Percentiles rank a stretch among this genome's conserved stretches.
phyloP scores from a whole-genome alignment of 2,797 vertebrate species.

The Oreochromis mossambicus region DNA sequence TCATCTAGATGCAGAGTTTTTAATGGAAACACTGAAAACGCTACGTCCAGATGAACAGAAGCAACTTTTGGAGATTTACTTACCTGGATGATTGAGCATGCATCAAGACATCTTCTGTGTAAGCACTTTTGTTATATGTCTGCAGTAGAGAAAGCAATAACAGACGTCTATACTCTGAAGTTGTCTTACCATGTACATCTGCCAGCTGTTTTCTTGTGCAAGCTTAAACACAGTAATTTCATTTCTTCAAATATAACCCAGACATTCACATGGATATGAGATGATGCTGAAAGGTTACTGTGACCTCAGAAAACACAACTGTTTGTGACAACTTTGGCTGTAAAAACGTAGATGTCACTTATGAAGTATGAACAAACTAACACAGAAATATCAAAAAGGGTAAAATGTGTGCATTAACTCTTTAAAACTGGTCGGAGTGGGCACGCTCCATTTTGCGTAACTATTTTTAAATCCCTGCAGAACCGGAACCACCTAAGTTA shows the following conservation, averaged over 20 bases:
- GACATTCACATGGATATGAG: not conserved
- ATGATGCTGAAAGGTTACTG: not conserved
- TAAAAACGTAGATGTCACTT: not conserved
- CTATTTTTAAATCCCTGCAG: too few relatives aligned
- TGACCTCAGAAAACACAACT: not conserved
- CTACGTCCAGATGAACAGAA: accelerated
- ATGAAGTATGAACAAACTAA: not conserved
- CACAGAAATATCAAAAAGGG: not conserved
- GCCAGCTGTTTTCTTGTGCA: not conserved
- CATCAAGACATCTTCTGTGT: not conserved
- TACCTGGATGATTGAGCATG: not conserved
- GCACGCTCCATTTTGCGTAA: too few relatives aligned
- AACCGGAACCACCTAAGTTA: too few relatives aligned
- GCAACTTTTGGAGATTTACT: not conserved
- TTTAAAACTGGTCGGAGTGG: too few relatives aligned
- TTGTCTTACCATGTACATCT: not conserved
- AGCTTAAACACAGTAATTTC: not conserved
- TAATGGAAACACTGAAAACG: not conserved
- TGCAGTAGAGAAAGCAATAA: not conserved
- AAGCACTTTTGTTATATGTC: not conserved
- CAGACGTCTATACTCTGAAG: not conserved
- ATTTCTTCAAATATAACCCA: not conserved
- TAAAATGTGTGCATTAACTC: not conserved
- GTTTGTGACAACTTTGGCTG: not conserved
- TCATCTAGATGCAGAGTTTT: not conserved